These are phyloP conservation scores for Nerophis ophidion DNA, from an alignment of 2,113 vertebrate genomes.

Conservation along the genomic window DNA sequence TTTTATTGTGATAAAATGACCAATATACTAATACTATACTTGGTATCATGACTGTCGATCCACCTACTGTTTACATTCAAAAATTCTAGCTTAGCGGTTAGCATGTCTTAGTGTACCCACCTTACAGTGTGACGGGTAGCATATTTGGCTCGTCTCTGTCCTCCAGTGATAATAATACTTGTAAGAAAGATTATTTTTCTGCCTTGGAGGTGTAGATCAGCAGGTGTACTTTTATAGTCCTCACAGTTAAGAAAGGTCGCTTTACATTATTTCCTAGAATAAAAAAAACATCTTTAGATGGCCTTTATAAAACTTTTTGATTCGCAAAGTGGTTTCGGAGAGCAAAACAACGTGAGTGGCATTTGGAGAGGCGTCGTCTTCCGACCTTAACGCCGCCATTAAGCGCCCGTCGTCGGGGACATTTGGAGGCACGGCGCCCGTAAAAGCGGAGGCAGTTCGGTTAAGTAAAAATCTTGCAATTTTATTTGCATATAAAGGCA, in stretches of 20 bases:
- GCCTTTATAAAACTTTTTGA: not conserved
- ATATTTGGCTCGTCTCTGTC: no score
- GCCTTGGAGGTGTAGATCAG: no score
- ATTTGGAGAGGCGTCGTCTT: not conserved
- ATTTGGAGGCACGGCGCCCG: slow-evolving; percentile 1
- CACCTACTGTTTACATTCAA: no score
- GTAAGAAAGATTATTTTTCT: no score
- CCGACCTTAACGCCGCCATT: not conserved
- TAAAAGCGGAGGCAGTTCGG: slow-evolving; percentile 16
- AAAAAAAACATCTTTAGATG: not conserved
- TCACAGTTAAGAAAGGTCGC: not conserved
- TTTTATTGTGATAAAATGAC: no score
- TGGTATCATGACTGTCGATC: no score
- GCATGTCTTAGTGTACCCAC: no score
- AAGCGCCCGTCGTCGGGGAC: not conserved
- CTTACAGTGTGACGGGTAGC: no score
- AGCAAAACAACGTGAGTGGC: not conserved
- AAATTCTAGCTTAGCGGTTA: no score
- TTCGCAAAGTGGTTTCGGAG: not conserved
- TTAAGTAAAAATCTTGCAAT: slow-evolving; percentile 99
- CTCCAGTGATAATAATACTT: no score
- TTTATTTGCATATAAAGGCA: slow-evolving; percentile 99
- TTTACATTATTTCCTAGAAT: not conserved
- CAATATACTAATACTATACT: no score
- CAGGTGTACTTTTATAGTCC: no score